Base-by-base conservation (phyloP, 2,113 vertebrate species). In the Pavo muticus region DNA sequence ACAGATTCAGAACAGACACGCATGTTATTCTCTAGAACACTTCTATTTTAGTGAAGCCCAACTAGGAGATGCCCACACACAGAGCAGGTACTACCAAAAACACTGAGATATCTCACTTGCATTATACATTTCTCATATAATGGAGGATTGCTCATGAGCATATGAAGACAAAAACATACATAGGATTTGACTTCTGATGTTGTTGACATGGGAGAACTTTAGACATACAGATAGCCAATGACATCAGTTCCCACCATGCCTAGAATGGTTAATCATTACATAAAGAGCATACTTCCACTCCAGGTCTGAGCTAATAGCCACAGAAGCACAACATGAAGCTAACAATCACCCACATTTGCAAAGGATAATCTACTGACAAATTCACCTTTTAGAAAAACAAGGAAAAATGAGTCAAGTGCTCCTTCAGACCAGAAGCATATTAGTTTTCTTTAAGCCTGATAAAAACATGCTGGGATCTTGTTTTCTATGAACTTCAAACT, bases 81-180 rank as follows among this genome's bases (percentile, higher is more conserved):
- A 5, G 4, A 76, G 30, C 8, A 59, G 27, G 7, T 61, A 59
- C 27, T 48, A 87, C 44, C 30, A 75, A 5, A 70, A 6, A 27
- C 19, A 50, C 27, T 56, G 40, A 56, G 8, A 14, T 45, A 25
- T 56, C 52, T 88, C 50, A 48, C 30, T 42, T 60, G 52, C 5
- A 7, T 64, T 40, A 52, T 4, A 5, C 11, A 32, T 35, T 76
- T 39, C 35, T 76, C 25, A 42, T 18, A 24, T 3, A 47, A 45
- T 0, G 3, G 14, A 47, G 21, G 6, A 64, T 7, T 21, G 52
- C 44, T 44, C 30, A 37, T 0, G 0, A 71, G 50, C 50, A 44
- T 23, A 71, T 37, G n/a, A 67, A 76, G 32, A 37, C 40, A 71
- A 91, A 91, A 91, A 79, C 19, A 70, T 48, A 77, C 20, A 59